phyloP scores from a whole-genome alignment of 2,797 vertebrate genomes.

The Pangasius macronema region DNA sequence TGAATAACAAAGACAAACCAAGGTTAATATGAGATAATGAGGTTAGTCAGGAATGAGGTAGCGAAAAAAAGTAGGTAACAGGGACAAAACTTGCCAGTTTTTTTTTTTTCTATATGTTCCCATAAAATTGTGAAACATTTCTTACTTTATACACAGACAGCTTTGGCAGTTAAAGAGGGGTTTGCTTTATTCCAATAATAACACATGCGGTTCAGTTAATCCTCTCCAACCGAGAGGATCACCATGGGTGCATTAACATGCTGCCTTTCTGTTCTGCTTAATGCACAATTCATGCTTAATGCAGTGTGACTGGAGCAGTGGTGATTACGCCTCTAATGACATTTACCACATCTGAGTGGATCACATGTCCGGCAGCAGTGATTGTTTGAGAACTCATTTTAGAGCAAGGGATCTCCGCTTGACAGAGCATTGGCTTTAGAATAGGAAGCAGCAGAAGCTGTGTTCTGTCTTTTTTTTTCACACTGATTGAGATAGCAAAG shows the following conservation, averaged over 20 bases:
- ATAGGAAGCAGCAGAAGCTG: no score
- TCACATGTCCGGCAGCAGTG: conserved; percentile 12
- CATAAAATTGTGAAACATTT: conserved; percentile 5
- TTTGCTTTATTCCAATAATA: conserved; percentile 26
- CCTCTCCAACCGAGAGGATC: conserved; percentile 34
- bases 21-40: background rate
- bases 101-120: background rate
- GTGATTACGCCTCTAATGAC: conserved; percentile 39
- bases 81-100: background rate
- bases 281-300: conserved; percentile 44
- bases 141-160: background rate
- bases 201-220: conserved; percentile 38
- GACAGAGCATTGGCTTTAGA: background rate
- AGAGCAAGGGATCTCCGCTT: background rate
- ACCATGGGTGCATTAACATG: conserved; percentile 24
- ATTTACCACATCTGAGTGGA: conserved; percentile 29
- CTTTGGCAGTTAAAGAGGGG: background rate
- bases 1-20: conserved; percentile 24
- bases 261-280: conserved; percentile 35
- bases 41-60: background rate
- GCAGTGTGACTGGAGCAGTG: conserved; percentile 36
- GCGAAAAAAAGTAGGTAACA: background rate
- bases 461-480: background rate
- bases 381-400: background rate
- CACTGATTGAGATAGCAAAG: background rate